Conservation (phyloP, 2,888 invertebrate genomes). For the Tanypteryx hageni region DNA sequence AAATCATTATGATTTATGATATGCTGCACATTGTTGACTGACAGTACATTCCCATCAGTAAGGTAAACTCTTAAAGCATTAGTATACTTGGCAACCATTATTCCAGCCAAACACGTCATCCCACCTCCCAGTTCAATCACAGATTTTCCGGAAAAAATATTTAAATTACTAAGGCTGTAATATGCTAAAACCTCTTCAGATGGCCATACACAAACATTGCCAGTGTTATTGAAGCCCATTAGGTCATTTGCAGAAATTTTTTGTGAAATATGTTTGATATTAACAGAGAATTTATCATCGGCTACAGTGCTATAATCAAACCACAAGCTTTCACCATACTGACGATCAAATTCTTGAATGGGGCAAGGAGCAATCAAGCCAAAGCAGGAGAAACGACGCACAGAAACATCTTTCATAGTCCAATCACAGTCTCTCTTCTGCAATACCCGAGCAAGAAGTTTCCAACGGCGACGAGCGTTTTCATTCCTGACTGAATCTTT, state of each 20-base stretch:
- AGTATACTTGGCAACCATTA: constrained; percentile 84
- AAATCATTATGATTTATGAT: constrained; percentile 83
- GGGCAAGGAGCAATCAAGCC: constrained; percentile 77
- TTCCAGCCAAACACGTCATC: constrained; percentile 89
- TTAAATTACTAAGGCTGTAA: constrained; percentile 74
- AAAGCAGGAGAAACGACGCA: constrained; percentile 80
- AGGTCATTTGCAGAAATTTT: constrained; percentile 75
- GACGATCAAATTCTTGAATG: constrained; percentile 62
- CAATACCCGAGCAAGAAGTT: constrained; percentile 82
- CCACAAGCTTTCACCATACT: constrained; percentile 74
- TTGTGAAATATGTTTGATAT: constrained; percentile 75
- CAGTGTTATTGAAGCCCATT: constrained; percentile 89
- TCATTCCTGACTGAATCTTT: constrained; percentile 73
- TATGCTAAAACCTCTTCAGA: constrained; percentile 86
- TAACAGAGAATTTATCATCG: constrained; percentile 76
- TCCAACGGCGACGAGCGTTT: constrained; percentile 83
- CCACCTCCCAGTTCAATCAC: constrained; percentile 90
- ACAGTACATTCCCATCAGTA: constrained; percentile 87
- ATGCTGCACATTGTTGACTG: constrained; percentile 84
- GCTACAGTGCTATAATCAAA: constrained; percentile 80
- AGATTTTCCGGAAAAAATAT: constrained; percentile 82
- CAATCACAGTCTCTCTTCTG: constrained; percentile 66
- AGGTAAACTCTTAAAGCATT: constrained; percentile 81
- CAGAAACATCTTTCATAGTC: constrained; percentile 73
- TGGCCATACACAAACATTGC: constrained; percentile 88